These are phyloP conservation scores for Tanypteryx hageni DNA, from an alignment of 2,888 invertebrate species.

Conservation along the genomic window DNA sequence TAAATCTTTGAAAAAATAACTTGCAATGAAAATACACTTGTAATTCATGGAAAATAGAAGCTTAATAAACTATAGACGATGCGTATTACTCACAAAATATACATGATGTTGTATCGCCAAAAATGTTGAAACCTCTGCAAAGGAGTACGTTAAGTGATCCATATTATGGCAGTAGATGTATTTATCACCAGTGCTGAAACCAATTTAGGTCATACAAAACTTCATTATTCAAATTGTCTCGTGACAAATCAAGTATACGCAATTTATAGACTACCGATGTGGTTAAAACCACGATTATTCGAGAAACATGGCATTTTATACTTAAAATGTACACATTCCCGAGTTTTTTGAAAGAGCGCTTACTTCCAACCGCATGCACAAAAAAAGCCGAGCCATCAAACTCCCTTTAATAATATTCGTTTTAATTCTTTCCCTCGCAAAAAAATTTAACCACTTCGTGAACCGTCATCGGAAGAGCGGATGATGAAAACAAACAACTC, in stretches of 20 bases:
- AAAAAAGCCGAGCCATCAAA: not conserved
- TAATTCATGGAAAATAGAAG: no score
- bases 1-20: no score
- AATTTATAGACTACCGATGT: not conserved
- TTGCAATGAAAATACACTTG: no score
- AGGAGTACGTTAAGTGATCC: no score
- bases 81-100: no score
- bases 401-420: not conserved
- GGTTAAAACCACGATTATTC: no score
- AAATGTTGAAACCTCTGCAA: no score
- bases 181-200: not conserved
- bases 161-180: no score
- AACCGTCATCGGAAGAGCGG: not conserved
- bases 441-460: not conserved
- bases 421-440: slow-evolving; percentile 2
- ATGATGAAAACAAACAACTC: not conserved
- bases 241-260: not conserved
- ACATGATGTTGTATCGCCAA: no score
- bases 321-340: not conserved
- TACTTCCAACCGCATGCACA: not conserved
- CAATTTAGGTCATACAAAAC: slow-evolving; percentile 19
- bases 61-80: no score
- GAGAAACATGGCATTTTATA: not conserved
- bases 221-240: not conserved
- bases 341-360: not conserved